These are phyloP conservation scores for Drosophila kanekoi DNA, from an alignment of 2,888 invertebrate species.

Conservation along the genomic window DNA sequence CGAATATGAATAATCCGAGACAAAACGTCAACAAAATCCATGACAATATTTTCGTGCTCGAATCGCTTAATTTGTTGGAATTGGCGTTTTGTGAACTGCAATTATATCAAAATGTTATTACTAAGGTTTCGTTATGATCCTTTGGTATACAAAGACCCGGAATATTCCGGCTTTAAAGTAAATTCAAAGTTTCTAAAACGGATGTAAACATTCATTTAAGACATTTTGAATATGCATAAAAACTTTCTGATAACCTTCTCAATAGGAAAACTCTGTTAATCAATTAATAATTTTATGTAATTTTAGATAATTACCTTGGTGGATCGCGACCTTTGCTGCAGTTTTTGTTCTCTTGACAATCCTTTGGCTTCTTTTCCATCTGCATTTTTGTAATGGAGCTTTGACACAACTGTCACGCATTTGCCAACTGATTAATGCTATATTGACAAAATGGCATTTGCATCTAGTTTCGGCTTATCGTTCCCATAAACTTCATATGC, in stretches of 20 bases:
- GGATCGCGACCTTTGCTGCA: not conserved
- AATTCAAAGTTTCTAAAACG: too few relatives aligned
- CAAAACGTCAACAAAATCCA: slow-evolving; percentile 60
- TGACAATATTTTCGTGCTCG: slow-evolving; percentile 46
- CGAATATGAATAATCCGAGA: slow-evolving; percentile 59
- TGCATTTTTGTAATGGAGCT: slow-evolving; percentile 30
- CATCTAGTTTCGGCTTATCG: slow-evolving; percentile 40
- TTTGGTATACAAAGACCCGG: too few relatives aligned
- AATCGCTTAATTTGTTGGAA: slow-evolving; percentile 11
- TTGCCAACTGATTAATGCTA: slow-evolving; percentile 19
- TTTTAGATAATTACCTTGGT: slow-evolving; percentile 17
- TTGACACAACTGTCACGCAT: slow-evolving; percentile 29
- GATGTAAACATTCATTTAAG: too few relatives aligned
- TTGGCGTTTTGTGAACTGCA: slow-evolving; percentile 1
- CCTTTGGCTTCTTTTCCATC: slow-evolving; percentile 1
- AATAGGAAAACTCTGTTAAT: too few relatives aligned
- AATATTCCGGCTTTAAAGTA: too few relatives aligned
- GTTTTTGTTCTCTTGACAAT: not conserved
- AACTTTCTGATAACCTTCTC: too few relatives aligned
- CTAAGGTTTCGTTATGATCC: too few relatives aligned
- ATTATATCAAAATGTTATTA: too few relatives aligned
- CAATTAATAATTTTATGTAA: too few relatives aligned
- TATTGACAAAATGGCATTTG: slow-evolving; percentile 22
- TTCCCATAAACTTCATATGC: slow-evolving; percentile 10
- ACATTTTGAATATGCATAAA: too few relatives aligned